Conservation (phyloP, 2,888 invertebrate species). For the Allophyes oxyacanthae region DNA sequence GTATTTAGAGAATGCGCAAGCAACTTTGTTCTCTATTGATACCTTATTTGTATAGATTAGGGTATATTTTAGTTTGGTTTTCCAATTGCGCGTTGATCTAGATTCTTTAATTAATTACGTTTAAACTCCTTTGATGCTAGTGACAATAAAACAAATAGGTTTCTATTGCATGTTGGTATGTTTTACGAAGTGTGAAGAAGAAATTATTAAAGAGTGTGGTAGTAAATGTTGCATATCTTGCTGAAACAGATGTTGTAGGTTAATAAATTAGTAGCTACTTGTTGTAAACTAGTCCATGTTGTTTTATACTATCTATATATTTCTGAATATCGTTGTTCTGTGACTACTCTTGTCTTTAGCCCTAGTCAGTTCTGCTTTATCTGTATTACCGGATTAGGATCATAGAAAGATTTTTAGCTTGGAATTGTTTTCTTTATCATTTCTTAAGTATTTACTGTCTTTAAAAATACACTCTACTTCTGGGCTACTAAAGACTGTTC, state of each 20-base stretch:
- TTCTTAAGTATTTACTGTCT: no score
- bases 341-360: constrained; percentile 2
- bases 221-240: constrained; percentile 40
- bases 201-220: constrained; percentile 49
- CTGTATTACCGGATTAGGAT: background rate
- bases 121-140: constrained; percentile 61
- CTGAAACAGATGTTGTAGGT: constrained; percentile 31
- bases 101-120: constrained; percentile 64
- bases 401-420: no score
- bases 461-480: background rate
- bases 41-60: constrained; percentile 23
- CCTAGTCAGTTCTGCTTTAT: background rate
- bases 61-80: constrained; percentile 34
- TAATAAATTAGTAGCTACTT: constrained; percentile 38
- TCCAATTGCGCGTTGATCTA: constrained; percentile 49
- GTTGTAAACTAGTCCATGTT: constrained; percentile 28
- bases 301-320: constrained; percentile 1
- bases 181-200: constrained; percentile 50
- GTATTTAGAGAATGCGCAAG: constrained; percentile 35
- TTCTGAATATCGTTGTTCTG: constrained; percentile 18
- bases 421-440: background rate
- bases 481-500: background rate
- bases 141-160: constrained; percentile 51
- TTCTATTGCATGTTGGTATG: constrained; percentile 48
- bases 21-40: constrained; percentile 46